Evolutionary conservation across 2,888 invertebrate genomes (phyloP).

Genomic region (Bombylius discolor): DNA sequence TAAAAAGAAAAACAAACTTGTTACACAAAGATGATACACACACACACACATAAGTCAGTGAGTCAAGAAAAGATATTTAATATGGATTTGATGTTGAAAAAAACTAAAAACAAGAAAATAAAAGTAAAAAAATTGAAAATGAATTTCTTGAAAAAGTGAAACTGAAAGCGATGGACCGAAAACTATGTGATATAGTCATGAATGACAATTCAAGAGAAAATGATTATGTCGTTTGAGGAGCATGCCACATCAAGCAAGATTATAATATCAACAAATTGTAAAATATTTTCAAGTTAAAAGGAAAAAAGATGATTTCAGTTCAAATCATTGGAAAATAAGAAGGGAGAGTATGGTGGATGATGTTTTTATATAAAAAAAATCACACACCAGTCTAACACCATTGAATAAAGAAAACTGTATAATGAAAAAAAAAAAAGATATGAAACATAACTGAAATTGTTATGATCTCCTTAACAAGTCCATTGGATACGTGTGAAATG

Average conservation of each 20-base stretch:
- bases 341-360: too few species aligned
- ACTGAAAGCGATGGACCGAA: slow-evolving; percentile 13
- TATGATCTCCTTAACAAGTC: slow-evolving; percentile 12
- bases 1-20: too few species aligned
- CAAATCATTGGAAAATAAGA: too few species aligned
- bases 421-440: background rate
- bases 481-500: slow-evolving; percentile 12
- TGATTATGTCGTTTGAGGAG: slow-evolving; percentile 10
- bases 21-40: too few species aligned
- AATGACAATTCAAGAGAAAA: slow-evolving; percentile 12
- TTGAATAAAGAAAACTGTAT: too few species aligned
- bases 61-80: too few species aligned
- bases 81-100: too few species aligned
- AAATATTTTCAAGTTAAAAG: slow-evolving; percentile 2
- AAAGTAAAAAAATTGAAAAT: too few species aligned
- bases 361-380: too few species aligned
- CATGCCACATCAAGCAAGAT: slow-evolving; percentile 10
- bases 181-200: slow-evolving; percentile 11
- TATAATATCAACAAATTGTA: slow-evolving; percentile 1
- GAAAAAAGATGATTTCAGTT: background rate
- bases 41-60: too few species aligned
- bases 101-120: too few species aligned
- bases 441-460: slow-evolving; percentile 12
- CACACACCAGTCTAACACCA: too few species aligned
- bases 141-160: background rate